These are phyloP conservation scores for Lophochroa leadbeateri DNA, from an alignment of 2,113 vertebrate species.

Conservation along the genomic window DNA sequence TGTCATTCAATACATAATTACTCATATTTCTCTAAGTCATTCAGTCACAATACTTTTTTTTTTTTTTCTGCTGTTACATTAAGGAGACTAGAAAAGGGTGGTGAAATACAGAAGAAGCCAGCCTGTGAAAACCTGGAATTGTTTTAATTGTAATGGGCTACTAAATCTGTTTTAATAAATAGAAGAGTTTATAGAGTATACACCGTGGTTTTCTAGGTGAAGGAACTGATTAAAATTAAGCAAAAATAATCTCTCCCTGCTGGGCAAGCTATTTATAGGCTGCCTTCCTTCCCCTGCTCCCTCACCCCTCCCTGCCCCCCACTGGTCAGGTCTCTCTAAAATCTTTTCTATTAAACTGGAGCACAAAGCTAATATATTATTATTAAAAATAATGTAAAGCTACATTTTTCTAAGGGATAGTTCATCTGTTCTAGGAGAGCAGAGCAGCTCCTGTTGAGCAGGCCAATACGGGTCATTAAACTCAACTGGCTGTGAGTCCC, in stretches of 20 bases:
- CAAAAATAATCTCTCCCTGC: background rate
- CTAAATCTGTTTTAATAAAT: background rate
- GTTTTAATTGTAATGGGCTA: background rate
- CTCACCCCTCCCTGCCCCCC: accelerated
- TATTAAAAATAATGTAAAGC: conserved; percentile 52
- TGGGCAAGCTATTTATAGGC: background rate
- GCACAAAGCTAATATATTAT: background rate
- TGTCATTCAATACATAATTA: background rate
- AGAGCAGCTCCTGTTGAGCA: conserved; percentile 75
- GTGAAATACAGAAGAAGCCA: background rate
- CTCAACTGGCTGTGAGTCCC: conserved; percentile 68
- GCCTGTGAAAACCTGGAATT: background rate
- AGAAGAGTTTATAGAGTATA: background rate
- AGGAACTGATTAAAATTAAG: background rate
- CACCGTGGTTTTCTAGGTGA: background rate
- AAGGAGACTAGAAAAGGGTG: accelerated
- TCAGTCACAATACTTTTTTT: background rate
- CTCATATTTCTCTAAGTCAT: background rate
- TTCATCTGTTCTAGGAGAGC: conserved; percentile 48
- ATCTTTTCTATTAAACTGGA: background rate
- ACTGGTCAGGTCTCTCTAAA: background rate
- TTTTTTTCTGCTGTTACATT: background rate
- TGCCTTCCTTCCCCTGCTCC: background rate
- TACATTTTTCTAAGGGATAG: conserved; percentile 41
- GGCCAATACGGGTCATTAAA: conserved; percentile 81